Evolutionary conservation across 2,888 invertebrate genomes (phyloP).

Genomic region (Cheiracanthium punctorium): DNA sequence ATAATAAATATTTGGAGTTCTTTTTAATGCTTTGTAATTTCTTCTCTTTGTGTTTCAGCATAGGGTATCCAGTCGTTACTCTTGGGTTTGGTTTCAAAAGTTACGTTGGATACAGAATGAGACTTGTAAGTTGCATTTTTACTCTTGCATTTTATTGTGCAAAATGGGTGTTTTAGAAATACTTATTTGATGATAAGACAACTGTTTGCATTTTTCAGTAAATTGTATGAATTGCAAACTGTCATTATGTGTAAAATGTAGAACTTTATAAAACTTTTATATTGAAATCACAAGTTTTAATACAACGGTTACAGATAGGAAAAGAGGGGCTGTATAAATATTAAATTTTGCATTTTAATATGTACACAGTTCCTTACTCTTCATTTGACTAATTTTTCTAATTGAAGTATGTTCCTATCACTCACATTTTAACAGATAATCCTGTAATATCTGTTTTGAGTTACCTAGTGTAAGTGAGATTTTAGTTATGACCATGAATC

Average conservation of each 20-base stretch:
- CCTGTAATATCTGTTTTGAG: no score
- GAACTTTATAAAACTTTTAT: no score
- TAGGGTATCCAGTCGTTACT: constrained; percentile 95
- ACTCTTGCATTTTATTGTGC: neutral
- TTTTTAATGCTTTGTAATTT: neutral
- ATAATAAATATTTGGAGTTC: neutral
- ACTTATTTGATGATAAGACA: neutral
- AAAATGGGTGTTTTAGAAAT: neutral
- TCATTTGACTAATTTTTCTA: no score
- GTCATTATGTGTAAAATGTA: neutral
- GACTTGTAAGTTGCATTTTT: constrained; percentile 79
- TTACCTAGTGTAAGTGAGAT: no score
- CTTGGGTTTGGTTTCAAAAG: constrained; percentile 97
- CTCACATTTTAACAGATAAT: no score
- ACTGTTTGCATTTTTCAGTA: neutral
- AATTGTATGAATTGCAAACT: neutral
- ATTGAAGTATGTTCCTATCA: no score
- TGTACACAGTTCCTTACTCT: no score
- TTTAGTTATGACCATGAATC: no score
- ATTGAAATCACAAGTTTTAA: no score
- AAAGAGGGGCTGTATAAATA: no score
- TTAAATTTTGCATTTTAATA: no score
- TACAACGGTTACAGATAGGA: no score
- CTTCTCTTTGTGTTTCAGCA: constrained; percentile 79
- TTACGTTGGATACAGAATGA: constrained; percentile 91